Base-by-base conservation (phyloP, 1,140 invertebrate species). In the Drosophila sechellia region DNA sequence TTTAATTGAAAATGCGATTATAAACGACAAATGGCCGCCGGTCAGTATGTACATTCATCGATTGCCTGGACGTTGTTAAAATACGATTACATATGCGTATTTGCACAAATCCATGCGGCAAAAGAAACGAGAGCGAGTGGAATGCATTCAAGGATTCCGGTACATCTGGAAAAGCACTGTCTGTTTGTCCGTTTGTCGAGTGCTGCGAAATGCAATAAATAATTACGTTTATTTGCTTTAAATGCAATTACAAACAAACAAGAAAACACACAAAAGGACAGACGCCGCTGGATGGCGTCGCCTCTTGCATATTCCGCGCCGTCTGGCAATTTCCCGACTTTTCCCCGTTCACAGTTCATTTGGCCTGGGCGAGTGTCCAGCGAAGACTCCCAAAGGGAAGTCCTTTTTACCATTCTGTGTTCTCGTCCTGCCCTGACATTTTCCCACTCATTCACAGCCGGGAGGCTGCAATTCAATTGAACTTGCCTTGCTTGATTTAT, bases 161-260 rank as follows among this genome's bases (percentile, higher is more conserved):
- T 17, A 42, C 34, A 15, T 11, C 34, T 45, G 48, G 8, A 34
- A 39, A 2, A 35, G 20, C 11, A 45, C 35, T 27, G 34, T 49
- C 49, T 48, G 49, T 34, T 42, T 48, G 49, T 25, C 25, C 17
- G 22, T n/a, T 35, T 12, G 43, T 42, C 31, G 54, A 80, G 31
- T 75, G 69, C 75, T 81, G 65, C 59, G 70, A 79, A 86, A 65
- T 83, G 79, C 83, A 86, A 86, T 86, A 86, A 86, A 86, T 86
- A 86, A 86, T 87, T 86, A 72, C 83, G 79, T 86, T 86, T 87
- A 87, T 86, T 87, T 86, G 75, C 83, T 59, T 86, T 87, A 81
- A 86, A 87, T 79, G 64, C 83, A 86, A 81, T 86, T 81, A 71
- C 83, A 76, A 79, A 75, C 60, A 86, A 70, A 86, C 81, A 85